A percentile compares a stretch with the other conserved stretches of the same genome.
These are phyloP conservation scores for Lathronympha strigana DNA, from an alignment of 2,888 invertebrate species.

Conservation along the genomic window DNA sequence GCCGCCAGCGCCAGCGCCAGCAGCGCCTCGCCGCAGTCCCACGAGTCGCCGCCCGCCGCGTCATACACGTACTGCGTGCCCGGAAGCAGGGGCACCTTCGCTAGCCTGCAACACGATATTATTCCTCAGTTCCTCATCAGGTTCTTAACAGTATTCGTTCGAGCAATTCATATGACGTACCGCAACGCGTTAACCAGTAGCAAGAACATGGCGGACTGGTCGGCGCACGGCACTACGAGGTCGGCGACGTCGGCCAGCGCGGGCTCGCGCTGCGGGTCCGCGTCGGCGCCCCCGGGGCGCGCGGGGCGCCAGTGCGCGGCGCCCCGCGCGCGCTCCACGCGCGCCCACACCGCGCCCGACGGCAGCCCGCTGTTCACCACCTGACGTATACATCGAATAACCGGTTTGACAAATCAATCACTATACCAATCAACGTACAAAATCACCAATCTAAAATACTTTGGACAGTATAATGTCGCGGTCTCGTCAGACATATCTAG, in stretches of 20 bases:
- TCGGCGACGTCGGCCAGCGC: constrained; percentile 88
- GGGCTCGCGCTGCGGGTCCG: constrained; percentile 87
- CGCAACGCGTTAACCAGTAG: constrained; percentile 58
- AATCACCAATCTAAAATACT: too few relatives aligned
- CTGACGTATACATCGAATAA: constrained; percentile 45
- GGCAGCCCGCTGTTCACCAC: constrained; percentile 85
- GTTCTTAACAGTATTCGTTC: not conserved
- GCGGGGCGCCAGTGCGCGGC: constrained; percentile 88
- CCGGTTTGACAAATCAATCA: too few relatives aligned
- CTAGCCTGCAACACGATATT: constrained; percentile 23
- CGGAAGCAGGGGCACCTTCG: constrained; percentile 53
- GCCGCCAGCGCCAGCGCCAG: constrained; percentile 49
- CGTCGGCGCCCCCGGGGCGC: constrained; percentile 79
- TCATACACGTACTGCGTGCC: constrained; percentile 44
- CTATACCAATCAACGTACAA: too few relatives aligned
- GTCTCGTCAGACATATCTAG: too few relatives aligned
- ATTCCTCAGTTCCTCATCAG: not conserved
- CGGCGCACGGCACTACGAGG: constrained; percentile 87
- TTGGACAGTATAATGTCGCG: too few relatives aligned
- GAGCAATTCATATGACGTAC: constrained; percentile 10
- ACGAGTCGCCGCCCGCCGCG: constrained; percentile 38
- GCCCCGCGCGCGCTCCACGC: constrained; percentile 89
- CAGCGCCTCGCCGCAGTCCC: constrained; percentile 46
- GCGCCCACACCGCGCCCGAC: constrained; percentile 88
- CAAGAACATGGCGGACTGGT: constrained; percentile 83